These are phyloP conservation scores for Napeogenes sylphis DNA, from an alignment of 2,888 invertebrate genomes.

Conservation along the genomic window DNA sequence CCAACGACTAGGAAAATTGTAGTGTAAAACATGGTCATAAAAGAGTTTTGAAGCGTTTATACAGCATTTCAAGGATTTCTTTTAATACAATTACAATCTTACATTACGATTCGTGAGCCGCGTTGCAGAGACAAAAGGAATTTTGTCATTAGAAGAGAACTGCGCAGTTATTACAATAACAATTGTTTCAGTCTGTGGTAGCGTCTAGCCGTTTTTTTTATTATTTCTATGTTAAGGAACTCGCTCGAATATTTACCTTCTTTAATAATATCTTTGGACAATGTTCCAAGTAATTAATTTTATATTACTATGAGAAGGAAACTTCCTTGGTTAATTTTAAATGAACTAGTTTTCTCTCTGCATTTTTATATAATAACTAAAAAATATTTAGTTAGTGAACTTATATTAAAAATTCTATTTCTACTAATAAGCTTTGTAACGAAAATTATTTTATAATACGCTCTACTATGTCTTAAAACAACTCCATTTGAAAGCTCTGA, in stretches of 20 bases:
- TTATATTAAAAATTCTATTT: background rate
- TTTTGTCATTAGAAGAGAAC: conserved; percentile 45
- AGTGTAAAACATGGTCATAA: too few species aligned
- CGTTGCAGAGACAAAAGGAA: conserved; percentile 35
- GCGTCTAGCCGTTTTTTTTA: conserved; percentile 16
- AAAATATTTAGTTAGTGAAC: background rate
- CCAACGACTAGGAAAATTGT: too few species aligned
- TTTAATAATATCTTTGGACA: conserved; percentile 7
- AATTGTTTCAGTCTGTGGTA: conserved; percentile 37
- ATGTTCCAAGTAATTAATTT: conserved; percentile 7
- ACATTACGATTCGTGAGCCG: conserved; percentile 31
- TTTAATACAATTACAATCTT: background rate
- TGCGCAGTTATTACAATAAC: conserved; percentile 43
- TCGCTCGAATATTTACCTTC: conserved; percentile 5
- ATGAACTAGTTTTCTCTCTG: conserved; percentile 2
- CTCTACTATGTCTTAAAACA: too few species aligned
- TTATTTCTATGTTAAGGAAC: conserved; percentile 13
- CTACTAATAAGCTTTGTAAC: too few species aligned
- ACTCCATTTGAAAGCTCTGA: too few species aligned
- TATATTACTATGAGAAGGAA: conserved; percentile 4
- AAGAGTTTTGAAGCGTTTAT: too few species aligned
- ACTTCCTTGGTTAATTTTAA: conserved; percentile 2
- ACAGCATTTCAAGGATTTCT: background rate
- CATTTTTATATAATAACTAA: background rate
- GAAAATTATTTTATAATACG: too few species aligned